Evolutionary conservation across 35 echinoderm and acorn worm genomes (phyloP), one percentile per base, ranked within the genome.

Genomic region (Patiria miniata): DNA sequence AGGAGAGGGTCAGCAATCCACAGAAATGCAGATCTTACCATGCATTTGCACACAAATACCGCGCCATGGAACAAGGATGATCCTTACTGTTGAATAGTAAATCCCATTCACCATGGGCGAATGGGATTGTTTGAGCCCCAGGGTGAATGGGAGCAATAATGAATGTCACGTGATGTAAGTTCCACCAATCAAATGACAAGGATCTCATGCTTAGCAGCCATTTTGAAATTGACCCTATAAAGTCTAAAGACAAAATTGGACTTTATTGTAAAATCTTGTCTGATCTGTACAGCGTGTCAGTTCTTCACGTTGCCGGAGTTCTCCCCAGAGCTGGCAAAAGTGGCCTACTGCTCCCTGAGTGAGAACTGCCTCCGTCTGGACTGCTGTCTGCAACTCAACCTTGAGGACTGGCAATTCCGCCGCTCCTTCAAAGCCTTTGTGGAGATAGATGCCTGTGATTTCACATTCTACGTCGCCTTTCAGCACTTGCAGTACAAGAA

Each of bases 361-460:
- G 84, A 86, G 2, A 77, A 86, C 84, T 86, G 84, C 40, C 84
- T 73, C 59, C 55, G 36, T 58, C 0, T 86, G 14, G 84, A 86
- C 4, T 36, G 55, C 9, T 77, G 84, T 47, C 65, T 73, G 2
- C 19, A 73, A 30, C 65, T 86, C 14, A 86, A 28, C 60, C 73
- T 86, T 15, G 0, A 73, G 12, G 14, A 9, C 36, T 17, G 8
- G 0, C 6, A 33, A n/a, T 86, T 86, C 61, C 12, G 21, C 34
- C 84, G 65, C 10, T 76, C 84, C 2, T 86, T 86, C 61, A 17
- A 58, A 29, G 65, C 84, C 36, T 86, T 86, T n/a, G 1, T 86
- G 34, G 84, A 86, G 16, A 2, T 86, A 39, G 61, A 86, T 77
- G 53, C 84, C 19, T 86, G 84, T 86, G 53, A 86, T 32, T 86